Conservation (phyloP, 2,113 vertebrate species). For the Oxygymnocypris stewartii region DNA sequence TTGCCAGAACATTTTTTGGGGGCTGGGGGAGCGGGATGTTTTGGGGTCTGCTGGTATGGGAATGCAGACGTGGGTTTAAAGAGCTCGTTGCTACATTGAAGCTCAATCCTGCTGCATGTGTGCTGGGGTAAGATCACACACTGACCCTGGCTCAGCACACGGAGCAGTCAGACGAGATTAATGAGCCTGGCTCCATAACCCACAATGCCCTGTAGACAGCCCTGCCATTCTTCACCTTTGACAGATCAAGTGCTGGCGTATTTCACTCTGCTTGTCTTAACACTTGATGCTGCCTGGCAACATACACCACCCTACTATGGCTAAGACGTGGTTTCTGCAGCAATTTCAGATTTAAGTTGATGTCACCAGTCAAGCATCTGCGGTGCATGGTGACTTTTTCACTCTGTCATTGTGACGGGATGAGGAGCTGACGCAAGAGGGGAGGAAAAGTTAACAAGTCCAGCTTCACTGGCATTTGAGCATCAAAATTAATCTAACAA, state of each 20-base stretch:
- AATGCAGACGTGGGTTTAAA: neutral
- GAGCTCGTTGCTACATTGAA: conserved; percentile 36
- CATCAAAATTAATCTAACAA: neutral
- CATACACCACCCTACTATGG: conserved; percentile 53
- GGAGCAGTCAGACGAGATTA: conserved; percentile 64
- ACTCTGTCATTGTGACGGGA: neutral
- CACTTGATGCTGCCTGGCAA: conserved; percentile 56
- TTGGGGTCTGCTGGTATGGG: conserved; percentile 28
- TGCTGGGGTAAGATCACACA: conserved; percentile 49
- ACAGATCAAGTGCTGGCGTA: conserved; percentile 63
- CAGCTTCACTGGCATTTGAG: neutral
- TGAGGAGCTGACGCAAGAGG: neutral
- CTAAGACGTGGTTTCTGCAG: conserved; percentile 15
- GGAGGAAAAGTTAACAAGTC: neutral
- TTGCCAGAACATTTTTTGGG: conserved; percentile 49
- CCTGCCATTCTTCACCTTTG: conserved; percentile 63
- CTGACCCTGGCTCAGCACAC: conserved; percentile 52
- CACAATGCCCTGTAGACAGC: conserved; percentile 53
- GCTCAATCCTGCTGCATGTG: conserved; percentile 43
- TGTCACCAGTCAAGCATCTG: conserved; percentile 43
- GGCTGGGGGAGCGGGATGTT: conserved; percentile 8
- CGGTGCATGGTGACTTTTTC: too few species aligned
- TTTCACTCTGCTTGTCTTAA: conserved; percentile 61
- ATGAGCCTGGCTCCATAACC: conserved; percentile 60
- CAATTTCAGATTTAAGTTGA: conserved; percentile 43